phyloP scores from a whole-genome alignment of 2,888 invertebrate species.

The Lasioglossum morio region DNA sequence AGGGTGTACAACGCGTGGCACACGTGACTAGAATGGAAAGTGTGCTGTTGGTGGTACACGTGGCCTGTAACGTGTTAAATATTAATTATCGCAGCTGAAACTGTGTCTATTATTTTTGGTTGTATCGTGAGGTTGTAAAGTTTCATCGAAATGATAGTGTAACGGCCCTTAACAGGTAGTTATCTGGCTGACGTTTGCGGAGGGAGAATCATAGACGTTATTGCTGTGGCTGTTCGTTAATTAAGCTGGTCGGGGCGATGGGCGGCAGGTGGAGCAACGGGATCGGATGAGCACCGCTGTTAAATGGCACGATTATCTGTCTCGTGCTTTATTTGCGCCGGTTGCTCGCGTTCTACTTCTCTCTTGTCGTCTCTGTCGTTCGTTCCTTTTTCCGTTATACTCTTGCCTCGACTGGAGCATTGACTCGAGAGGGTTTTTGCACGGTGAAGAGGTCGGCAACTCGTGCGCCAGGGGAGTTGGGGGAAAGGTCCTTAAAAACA shows the following conservation, averaged over 20 bases:
- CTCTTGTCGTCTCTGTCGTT: constrained; percentile 48
- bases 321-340: constrained; percentile 67
- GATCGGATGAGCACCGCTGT: constrained; percentile 67
- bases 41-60: neutral
- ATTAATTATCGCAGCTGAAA: neutral
- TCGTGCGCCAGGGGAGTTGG: constrained; percentile 53
- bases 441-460: constrained; percentile 69
- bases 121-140: neutral
- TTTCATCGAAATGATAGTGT: neutral
- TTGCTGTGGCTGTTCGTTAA: constrained; percentile 32
- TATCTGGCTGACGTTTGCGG: neutral
- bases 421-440: constrained; percentile 73
- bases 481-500: constrained; percentile 76
- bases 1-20: neutral
- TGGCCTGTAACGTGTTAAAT: neutral
- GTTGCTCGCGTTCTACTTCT: constrained; percentile 61
- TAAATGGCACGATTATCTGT: constrained; percentile 74
- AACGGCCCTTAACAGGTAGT: neutral
- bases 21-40: neutral
- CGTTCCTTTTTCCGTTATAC: constrained; percentile 44
- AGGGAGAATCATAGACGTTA: neutral
- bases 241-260: constrained; percentile 25
- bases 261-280: constrained; percentile 29
- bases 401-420: constrained; percentile 65
- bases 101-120: neutral